Conservation (phyloP, 2,113 vertebrate species). For the Pitta sordida region DNA sequence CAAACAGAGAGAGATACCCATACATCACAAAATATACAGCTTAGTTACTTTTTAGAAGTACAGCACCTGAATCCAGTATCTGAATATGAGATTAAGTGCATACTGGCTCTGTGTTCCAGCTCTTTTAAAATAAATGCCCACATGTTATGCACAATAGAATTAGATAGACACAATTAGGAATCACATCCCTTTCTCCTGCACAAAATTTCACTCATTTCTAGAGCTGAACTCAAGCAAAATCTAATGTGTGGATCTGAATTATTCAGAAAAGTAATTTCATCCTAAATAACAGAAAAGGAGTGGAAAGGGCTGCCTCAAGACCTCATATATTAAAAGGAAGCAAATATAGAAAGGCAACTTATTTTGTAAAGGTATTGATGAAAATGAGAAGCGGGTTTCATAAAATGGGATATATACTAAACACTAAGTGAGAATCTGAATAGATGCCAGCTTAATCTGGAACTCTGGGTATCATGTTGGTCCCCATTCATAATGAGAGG, state of each 20-base stretch:
- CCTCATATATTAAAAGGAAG: not conserved
- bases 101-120: not conserved
- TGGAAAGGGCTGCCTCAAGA: not conserved
- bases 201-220: not conserved
- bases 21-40: not conserved
- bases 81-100: conserved; percentile 16
- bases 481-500: not conserved
- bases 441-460: not conserved
- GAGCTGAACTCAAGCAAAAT: not conserved
- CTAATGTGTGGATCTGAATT: not conserved
- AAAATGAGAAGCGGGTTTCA: not conserved
- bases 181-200: not conserved
- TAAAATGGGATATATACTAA: not conserved
- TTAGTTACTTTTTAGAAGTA: not conserved
- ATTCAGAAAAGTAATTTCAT: not conserved
- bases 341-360: not conserved
- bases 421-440: not conserved
- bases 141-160: not conserved
- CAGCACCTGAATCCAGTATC: no score
- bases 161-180: not conserved
- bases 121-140: not conserved
- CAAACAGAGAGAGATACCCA: conserved; percentile 21
- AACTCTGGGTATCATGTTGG: not conserved
- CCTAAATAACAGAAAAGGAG: not conserved
- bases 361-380: not conserved